A percentile compares a stretch with the other conserved stretches of the same genome.
Conservation (phyloP, 2,888 invertebrate species). For the Molanna angustata region DNA sequence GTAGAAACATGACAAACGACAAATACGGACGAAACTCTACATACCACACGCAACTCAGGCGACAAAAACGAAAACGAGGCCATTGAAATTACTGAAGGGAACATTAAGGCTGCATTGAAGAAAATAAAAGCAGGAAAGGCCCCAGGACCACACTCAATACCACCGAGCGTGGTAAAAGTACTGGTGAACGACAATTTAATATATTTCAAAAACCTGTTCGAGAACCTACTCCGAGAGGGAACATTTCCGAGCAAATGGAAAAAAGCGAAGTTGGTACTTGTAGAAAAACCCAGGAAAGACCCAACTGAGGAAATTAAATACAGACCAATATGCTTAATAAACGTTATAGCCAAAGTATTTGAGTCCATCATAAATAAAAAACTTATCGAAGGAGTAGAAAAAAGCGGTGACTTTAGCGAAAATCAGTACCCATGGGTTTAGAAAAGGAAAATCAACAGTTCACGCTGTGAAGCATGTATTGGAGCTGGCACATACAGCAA, state of each 20-base stretch:
- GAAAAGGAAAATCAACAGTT: constrained; percentile 1
- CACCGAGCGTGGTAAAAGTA: neutral
- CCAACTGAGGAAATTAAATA: neutral
- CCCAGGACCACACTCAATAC: neutral
- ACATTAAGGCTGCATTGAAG: neutral
- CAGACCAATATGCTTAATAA: constrained; percentile 1
- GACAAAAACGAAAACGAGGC: too few species aligned
- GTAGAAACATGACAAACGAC: too few species aligned
- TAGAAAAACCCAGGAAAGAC: neutral
- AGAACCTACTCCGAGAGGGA: neutral
- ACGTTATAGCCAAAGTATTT: constrained; percentile 1
- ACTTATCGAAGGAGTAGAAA: neutral
- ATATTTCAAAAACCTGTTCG: neutral
- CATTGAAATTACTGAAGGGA: too few species aligned
- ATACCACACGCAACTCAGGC: too few species aligned
- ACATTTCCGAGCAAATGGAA: neutral
- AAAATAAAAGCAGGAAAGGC: neutral
- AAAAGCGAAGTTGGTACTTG: neutral
- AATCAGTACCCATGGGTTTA: constrained; percentile 2
- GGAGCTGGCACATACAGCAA: neutral
- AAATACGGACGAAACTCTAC: too few species aligned
- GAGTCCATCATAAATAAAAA: neutral
- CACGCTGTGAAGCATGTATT: neutral
- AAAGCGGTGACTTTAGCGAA: neutral
- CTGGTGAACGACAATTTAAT: neutral